Evolutionary conservation across 2,113 vertebrate genomes (phyloP), one percentile per base, ranked within the genome.

Genomic region (Myanophis thanlyinensis): DNA sequence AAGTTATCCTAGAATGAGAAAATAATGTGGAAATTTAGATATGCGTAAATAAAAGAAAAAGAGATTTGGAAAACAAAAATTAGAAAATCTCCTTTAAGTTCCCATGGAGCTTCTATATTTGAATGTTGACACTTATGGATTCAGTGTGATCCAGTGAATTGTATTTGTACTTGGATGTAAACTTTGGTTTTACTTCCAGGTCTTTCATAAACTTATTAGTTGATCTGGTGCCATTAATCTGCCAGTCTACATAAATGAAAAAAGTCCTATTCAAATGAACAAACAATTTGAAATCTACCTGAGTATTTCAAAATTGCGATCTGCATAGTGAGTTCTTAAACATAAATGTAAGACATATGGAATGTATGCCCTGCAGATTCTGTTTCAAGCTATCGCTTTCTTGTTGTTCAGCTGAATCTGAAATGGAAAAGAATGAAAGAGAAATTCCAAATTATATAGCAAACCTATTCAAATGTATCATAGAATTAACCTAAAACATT

Each of bases 41-140:
- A 25, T 90, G 49, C 89, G 30, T 54, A 44, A 93, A 91, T 51
- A 35, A 93, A 91, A 30, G 30, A 27, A 0, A 89, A 95, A 12
- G 11, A 13, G 80, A 23, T 56, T 5, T 23, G 20, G 22, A 62
- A 92, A 20, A 93, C 10, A 4, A n/a, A 27, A 40, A 20, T 1
- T 44, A 22, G n/a, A 87, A 95, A 87, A 54, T 2, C 6, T 46
- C 67, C 90, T 13, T 90, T 93, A 52, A 30, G 4, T 85, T 94
- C 52, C 40, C 86, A 85, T 92, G 89, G 86, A 94, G 91, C 89
- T 92, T 95, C 93, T 30, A 87, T 48, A 85, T 93, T 4, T 91
- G 93, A 91, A 89, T 84, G n/a, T 11, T 90, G 40, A 51, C 11
- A 22, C 95, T 94, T 95, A 86, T 22, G 27, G 93, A 91, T 94